Conservation (phyloP, 2,888 invertebrate genomes). For the Erannis defoliaria region DNA sequence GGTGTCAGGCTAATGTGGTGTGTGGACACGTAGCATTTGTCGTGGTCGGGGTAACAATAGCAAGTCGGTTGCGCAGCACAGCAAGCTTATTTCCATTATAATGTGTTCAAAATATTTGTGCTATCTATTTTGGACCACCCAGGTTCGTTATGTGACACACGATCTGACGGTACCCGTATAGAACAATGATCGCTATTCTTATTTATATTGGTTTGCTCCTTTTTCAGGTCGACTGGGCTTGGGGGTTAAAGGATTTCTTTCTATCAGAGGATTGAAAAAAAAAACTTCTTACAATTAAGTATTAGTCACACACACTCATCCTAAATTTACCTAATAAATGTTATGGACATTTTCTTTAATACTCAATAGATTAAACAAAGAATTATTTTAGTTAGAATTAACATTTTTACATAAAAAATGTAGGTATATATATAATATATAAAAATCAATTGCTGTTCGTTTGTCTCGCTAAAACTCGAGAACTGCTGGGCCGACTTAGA, state of each 20-base stretch:
- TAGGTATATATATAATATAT: no score
- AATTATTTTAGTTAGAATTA: no score
- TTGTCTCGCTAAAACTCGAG: no score
- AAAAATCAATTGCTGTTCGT: no score
- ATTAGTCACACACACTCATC: no score
- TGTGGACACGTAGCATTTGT: slow-evolving; percentile 66
- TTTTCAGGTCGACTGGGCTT: slow-evolving; percentile 49
- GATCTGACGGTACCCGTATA: slow-evolving; percentile 78
- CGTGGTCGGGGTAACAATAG: slow-evolving; percentile 73
- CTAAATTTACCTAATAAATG: no score
- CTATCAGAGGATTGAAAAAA: background rate
- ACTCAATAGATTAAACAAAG: no score
- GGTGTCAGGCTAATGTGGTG: slow-evolving; percentile 35
- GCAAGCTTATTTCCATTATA: slow-evolving; percentile 81
- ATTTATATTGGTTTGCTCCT: slow-evolving; percentile 62
- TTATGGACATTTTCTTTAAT: no score
- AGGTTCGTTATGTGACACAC: slow-evolving; percentile 66
- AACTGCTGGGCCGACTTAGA: no score
- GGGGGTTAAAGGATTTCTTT: slow-evolving; percentile 35
- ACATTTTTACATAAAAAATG: no score
- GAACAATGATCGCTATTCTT: slow-evolving; percentile 72
- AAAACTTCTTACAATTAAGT: no score
- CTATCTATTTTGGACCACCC: slow-evolving; percentile 82
- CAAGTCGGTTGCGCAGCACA: slow-evolving; percentile 64
- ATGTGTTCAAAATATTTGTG: slow-evolving; percentile 81